A percentile compares a stretch with the other conserved stretches of the same genome.
phyloP scores from a whole-genome alignment of 1,140 invertebrate species.

The Agrypnia vestita region DNA sequence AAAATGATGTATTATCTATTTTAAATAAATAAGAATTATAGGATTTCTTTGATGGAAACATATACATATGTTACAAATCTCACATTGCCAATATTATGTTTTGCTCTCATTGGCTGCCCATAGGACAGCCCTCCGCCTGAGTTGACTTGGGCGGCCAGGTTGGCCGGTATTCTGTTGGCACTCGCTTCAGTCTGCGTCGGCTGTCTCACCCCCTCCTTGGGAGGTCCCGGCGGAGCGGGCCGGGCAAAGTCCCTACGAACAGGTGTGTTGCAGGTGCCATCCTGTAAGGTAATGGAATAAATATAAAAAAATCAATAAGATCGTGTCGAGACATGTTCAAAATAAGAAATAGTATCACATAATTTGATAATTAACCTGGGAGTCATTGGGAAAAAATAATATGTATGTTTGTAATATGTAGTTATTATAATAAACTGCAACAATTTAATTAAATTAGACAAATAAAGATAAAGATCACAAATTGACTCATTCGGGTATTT shows the following conservation, averaged over 20 bases:
- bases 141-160: conserved; percentile 24
- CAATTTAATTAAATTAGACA: no score
- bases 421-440: no score
- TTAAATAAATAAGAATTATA: not conserved
- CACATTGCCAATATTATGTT: conserved; percentile 52
- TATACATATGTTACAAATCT: not conserved
- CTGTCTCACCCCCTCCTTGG: not conserved
- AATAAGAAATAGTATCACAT: not conserved
- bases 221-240: not conserved
- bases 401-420: no score
- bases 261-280: not conserved
- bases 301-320: conserved; percentile 2
- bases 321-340: not conserved
- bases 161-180: not conserved
- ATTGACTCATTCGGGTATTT: no score
- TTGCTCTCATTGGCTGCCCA: conserved; percentile 49
- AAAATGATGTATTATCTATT: no score
- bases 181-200: no score
- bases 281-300: conserved; percentile 29
- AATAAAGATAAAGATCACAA: no score
- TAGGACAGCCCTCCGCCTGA: conserved; percentile 45
- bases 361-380: not conserved
- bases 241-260: conserved; percentile 51
- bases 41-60: no score
- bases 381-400: no score